phyloP scores from a whole-genome alignment of 2,888 invertebrate species.

The Tiliacea citrago region DNA sequence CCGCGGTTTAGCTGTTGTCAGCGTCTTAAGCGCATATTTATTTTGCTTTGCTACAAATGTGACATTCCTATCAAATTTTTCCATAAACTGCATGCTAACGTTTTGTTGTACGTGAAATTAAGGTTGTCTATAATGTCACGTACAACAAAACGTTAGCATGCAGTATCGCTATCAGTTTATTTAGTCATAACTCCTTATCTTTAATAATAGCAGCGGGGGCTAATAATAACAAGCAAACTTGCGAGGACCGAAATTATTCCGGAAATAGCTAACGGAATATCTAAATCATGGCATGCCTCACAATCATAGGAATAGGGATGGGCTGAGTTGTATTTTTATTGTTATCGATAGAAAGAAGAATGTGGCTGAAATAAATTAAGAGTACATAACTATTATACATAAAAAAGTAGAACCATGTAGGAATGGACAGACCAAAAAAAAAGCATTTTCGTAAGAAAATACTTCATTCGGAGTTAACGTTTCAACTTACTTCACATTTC shows the following conservation, averaged over 20 bases:
- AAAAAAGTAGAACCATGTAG: neutral
- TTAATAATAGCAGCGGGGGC: slow-evolving; percentile 48
- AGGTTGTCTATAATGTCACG: neutral
- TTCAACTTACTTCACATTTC: neutral
- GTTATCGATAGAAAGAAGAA: slow-evolving; percentile 26
- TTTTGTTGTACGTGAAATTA: too few species aligned
- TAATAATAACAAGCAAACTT: slow-evolving; percentile 59
- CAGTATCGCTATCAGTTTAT: slow-evolving; percentile 27
- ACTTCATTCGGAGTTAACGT: neutral
- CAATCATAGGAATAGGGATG: slow-evolving; percentile 48
- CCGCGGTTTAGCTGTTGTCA: too few species aligned
- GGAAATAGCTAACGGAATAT: slow-evolving; percentile 66
- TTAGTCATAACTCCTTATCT: slow-evolving; percentile 46
- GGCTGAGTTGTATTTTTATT: neutral
- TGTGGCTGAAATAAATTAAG: neutral
- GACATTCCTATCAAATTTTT: too few species aligned
- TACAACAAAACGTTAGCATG: slow-evolving; percentile 10
- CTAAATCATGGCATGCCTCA: slow-evolving; percentile 64
- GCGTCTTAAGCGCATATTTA: too few species aligned
- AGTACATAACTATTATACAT: neutral
- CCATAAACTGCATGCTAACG: too few species aligned
- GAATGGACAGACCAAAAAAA: neutral
- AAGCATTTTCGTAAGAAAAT: neutral
- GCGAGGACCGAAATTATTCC: slow-evolving; percentile 61
- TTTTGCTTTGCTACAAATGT: too few species aligned